These are phyloP conservation scores for Ptychoptera albimana DNA, from an alignment of 2,888 invertebrate genomes.

Conservation along the genomic window DNA sequence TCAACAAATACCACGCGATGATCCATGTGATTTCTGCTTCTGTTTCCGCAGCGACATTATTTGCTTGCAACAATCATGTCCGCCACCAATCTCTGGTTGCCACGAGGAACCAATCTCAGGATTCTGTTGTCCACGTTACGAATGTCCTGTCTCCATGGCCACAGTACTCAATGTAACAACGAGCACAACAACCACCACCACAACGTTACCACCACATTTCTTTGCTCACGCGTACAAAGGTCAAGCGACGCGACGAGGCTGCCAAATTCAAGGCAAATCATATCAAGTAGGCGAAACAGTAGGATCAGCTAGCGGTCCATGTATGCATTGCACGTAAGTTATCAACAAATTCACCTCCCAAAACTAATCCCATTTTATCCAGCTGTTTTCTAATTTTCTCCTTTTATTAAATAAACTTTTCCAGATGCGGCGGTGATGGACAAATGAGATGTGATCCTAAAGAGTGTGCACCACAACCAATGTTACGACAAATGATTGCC, in stretches of 20 bases:
- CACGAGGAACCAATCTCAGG: constrained; percentile 85
- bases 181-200: constrained; percentile 76
- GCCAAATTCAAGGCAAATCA: constrained; percentile 70
- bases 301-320: constrained; percentile 76
- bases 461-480: constrained; percentile 77
- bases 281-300: constrained; percentile 78
- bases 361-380: neutral
- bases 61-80: constrained; percentile 87
- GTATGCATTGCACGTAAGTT: constrained; percentile 88
- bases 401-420: constrained; percentile 12
- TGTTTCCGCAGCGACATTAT: constrained; percentile 93
- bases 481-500: constrained; percentile 79
- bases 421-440: constrained; percentile 79
- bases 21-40: constrained; percentile 94
- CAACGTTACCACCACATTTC: constrained; percentile 72
- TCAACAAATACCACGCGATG: constrained; percentile 85
- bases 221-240: constrained; percentile 63
- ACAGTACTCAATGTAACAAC: constrained; percentile 66
- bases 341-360: constrained; percentile 3
- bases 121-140: constrained; percentile 89
- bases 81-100: constrained; percentile 82
- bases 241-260: constrained; percentile 58
- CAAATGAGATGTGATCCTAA: constrained; percentile 91
- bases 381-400: constrained; percentile 3
- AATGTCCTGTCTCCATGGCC: constrained; percentile 82